A percentile compares a stretch with the other conserved stretches of the same genome.
These are phyloP conservation scores for Eunapius fragilis DNA, from an alignment of 37 sponge, comb jelly and placozoan genomes.

Conservation along the genomic window DNA sequence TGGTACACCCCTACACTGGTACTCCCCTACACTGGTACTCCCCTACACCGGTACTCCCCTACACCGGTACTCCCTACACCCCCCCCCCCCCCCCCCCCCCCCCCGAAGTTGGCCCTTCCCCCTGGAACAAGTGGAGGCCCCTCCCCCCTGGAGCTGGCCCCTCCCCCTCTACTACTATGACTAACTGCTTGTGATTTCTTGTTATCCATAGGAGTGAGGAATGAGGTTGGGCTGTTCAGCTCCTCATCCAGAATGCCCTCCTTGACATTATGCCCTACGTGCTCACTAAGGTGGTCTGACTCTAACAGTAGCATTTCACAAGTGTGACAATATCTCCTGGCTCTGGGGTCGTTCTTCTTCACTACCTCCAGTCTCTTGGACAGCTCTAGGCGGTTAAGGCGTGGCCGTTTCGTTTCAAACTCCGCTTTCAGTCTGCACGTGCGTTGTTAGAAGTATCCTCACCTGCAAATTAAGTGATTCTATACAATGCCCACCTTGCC, in stretches of 20 bases:
- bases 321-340: conserved; percentile 4
- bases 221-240: conserved; percentile 32
- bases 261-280: conserved; percentile 36
- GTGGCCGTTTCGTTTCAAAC: conserved; percentile 41
- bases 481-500: background rate
- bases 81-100: background rate
- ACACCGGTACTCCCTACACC: too few species aligned
- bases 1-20: too few species aligned
- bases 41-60: too few species aligned
- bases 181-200: conserved; percentile 71
- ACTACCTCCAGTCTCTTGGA: background rate
- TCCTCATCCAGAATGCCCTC: background rate
- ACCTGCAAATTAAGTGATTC: background rate
- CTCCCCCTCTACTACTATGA: background rate
- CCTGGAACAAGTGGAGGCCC: too few species aligned
- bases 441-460: too few species aligned
- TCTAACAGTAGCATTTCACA: conserved; percentile 23
- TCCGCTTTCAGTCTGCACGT: conserved; percentile 33
- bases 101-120: too few species aligned
- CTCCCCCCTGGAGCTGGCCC: too few species aligned
- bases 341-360: background rate
- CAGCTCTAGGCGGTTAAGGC: background rate
- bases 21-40: too few species aligned
- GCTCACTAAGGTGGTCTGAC: background rate
- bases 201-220: conserved; percentile 53